A percentile compares a stretch with the other conserved stretches of the same genome.
Evolutionary conservation across 2,888 invertebrate species (phyloP).

Genomic region (Sicus ferrugineus): DNA sequence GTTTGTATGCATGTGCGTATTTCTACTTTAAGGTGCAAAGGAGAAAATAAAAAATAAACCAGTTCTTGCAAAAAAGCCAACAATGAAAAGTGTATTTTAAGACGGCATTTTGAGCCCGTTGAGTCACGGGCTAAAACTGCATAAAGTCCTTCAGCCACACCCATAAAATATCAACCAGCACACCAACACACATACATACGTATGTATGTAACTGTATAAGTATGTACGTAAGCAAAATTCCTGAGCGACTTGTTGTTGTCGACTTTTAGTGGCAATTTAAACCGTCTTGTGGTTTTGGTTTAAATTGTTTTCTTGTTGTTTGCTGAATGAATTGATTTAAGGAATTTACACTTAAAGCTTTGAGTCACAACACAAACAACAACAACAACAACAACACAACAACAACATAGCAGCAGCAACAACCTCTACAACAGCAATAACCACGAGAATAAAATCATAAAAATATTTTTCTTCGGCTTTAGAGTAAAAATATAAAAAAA

Average conservation of each 20-base stretch:
- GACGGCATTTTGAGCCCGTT: background rate
- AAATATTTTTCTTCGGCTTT: too few species aligned
- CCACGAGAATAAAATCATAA: too few species aligned
- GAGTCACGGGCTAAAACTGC: constrained; percentile 7
- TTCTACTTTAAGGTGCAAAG: too few species aligned
- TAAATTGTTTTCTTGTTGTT: background rate
- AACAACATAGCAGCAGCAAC: background rate
- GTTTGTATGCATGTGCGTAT: too few species aligned
- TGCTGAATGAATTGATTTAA: background rate
- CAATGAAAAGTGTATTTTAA: background rate
- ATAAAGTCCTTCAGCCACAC: constrained; percentile 3
- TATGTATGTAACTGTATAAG: background rate
- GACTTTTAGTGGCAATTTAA: background rate
- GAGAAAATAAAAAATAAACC: too few species aligned
- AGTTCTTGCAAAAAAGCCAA: background rate
- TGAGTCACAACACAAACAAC: background rate
- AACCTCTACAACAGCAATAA: too few species aligned
- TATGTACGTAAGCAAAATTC: background rate
- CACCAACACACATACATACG: background rate
- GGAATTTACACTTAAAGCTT: background rate
- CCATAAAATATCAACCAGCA: background rate
- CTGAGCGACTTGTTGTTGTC: background rate
- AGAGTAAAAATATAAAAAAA: too few species aligned
- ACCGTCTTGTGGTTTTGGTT: background rate
- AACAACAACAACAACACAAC: background rate